Conservation (phyloP, 2,888 invertebrate genomes). For the Sturmia bella region DNA sequence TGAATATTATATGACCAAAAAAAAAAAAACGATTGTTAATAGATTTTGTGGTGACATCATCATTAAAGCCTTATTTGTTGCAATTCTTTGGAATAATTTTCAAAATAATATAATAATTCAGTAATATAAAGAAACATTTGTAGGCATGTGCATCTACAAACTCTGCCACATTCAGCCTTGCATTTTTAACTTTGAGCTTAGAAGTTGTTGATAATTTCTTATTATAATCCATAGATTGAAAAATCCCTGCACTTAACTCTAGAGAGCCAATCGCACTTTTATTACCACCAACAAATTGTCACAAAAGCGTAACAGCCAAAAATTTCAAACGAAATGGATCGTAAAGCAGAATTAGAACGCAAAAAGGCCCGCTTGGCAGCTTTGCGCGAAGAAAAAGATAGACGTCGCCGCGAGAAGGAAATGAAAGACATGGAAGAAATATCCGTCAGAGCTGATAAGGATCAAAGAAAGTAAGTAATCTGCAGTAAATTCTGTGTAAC, state of each 20-base stretch:
- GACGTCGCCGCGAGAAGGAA: conserved; percentile 92
- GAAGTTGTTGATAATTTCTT: background rate
- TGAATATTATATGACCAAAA: background rate
- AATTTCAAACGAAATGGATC: conserved; percentile 83
- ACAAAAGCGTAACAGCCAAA: conserved; percentile 60
- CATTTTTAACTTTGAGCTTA: too few species aligned
- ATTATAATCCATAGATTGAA: conserved; percentile 18
- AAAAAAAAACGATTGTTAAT: conserved; percentile 27
- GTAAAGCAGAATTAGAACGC: conserved; percentile 95
- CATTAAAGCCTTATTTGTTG: conserved; percentile 70
- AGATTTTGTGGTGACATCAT: conserved; percentile 72
- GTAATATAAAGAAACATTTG: too few species aligned
- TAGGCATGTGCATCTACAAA: too few species aligned
- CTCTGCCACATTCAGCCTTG: too few species aligned
- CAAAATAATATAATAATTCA: too few species aligned
- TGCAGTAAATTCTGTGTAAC: background rate
- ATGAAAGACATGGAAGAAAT: conserved; percentile 92
- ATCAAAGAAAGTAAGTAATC: conserved; percentile 79
- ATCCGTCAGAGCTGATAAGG: conserved; percentile 82
- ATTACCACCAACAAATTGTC: conserved; percentile 67
- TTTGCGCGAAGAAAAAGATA: conserved; percentile 93
- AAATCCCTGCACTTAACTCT: background rate
- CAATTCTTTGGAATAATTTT: conserved; percentile 35
- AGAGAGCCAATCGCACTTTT: conserved; percentile 33
- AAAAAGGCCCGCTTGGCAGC: conserved; percentile 96